Percentiles rank a stretch among this genome's conserved stretches.
Conservation (phyloP, 2,113 vertebrate species). For the Serinus canaria region DNA sequence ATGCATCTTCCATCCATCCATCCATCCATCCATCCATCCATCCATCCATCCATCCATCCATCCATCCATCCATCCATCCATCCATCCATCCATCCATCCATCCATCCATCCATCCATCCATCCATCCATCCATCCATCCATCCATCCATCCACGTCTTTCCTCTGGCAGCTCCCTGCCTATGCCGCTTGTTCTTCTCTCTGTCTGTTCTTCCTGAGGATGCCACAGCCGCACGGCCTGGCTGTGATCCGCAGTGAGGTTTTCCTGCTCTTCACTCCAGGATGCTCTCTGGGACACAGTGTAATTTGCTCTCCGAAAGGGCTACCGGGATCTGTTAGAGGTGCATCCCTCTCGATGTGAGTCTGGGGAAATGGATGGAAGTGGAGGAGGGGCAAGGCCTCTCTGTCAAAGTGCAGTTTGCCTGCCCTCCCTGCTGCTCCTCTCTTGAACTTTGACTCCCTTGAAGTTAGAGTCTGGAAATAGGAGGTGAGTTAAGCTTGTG, state of each 20-base stretch:
- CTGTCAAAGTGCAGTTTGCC: background rate
- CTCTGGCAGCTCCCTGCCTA: background rate
- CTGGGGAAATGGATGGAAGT: background rate
- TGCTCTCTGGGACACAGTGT: background rate
- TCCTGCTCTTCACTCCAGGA: background rate
- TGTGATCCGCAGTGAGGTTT: no score
- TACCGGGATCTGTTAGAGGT: background rate
- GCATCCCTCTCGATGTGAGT: background rate
- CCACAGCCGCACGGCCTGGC: background rate
- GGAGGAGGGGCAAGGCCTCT: background rate
- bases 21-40: no score
- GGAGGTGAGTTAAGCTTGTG: background rate
- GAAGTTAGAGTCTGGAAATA: background rate
- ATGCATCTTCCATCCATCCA: background rate
- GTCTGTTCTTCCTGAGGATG: background rate
- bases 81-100: background rate
- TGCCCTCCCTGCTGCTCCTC: background rate
- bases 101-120: no score
- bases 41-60: background rate
- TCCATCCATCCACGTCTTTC: background rate
- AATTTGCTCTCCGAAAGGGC: background rate
- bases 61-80: background rate
- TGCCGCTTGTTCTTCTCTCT: accelerated
- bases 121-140: background rate
- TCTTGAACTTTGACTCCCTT: background rate